Evolutionary conservation across 2,888 invertebrate species (phyloP), one percentile per base, ranked within the genome.

Genomic region (Hydropsyche betteni): DNA sequence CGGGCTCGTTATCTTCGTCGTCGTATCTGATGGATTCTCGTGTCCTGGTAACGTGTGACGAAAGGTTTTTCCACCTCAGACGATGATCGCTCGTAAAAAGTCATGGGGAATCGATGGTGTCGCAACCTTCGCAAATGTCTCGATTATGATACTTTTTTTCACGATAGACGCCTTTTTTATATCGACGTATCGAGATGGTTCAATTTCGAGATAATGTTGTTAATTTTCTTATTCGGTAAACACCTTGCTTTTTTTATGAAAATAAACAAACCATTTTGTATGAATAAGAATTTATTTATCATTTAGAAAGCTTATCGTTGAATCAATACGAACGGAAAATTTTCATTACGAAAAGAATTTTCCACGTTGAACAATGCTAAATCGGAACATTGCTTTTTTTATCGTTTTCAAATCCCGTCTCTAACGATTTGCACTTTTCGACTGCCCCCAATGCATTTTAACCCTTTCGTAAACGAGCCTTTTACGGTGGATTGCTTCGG

Each of bases 31-130:
- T 24, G 24, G 24, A 24, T 24, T 1, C 24, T 24, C 24, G 24
- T 24, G 24, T 24, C 24, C 24, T 24, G 24, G 24, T 24, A 24
- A 24, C 24, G 24, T 24, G 24, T 24, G 24, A 24, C 24, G 24
- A 24, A 24, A 24, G 24, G 24, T 24, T 24, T 24, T 24, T 24
- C 24, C 24, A 24, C 52, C 33, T 24, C 4, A 51, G 36, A 38
- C 12, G 55, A 33, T 34, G 71, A 71, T 55, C 36, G 71, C 33
- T 55, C 71, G 16, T 71, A 71, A 71, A 71, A 71, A 55, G 10
- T 36, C 33, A 71, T 71, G 53, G 55, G 55, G 34, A 53, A 71
- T 71, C 71, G 16, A 71, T 71, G 55, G 55, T 10, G 24, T 5
- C 33, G 24, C 64, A 24, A 33, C 53, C 53, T 53, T 53, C 14